phyloP scores from a whole-genome alignment of 1,140 invertebrate genomes.

The Drosophila mojavensis region DNA sequence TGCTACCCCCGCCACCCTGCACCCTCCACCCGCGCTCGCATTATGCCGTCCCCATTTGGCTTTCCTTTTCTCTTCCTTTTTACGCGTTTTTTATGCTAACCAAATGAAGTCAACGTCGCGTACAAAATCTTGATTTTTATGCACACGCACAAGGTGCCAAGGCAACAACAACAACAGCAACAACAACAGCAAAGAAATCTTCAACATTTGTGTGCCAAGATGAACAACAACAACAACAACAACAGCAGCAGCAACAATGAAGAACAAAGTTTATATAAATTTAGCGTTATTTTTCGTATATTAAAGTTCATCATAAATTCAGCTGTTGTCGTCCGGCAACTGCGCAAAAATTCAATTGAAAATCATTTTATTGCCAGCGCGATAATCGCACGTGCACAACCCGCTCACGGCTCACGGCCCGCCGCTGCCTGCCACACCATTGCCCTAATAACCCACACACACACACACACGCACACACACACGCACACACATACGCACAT shows the following conservation, averaged over 20 bases:
- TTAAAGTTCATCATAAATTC: conserved; percentile 71
- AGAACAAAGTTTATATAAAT: too few species aligned
- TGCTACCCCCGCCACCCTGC: background rate
- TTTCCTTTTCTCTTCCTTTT: conserved; percentile 3
- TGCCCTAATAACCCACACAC: too few species aligned
- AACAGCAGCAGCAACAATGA: background rate
- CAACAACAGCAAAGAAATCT: background rate
- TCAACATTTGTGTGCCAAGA: conserved; percentile 22
- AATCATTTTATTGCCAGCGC: conserved; percentile 69
- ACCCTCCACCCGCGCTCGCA: background rate
- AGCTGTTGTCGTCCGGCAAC: conserved; percentile 43
- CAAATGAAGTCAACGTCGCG: conserved; percentile 64
- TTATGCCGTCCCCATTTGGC: background rate
- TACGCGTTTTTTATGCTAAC: conserved; percentile 78
- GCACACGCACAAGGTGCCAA: conserved; percentile 48
- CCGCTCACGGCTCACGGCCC: background rate
- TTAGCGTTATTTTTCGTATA: conserved; percentile 7
- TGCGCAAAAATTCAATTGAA: conserved; percentile 70
- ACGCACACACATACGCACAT: background rate
- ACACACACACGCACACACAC: background rate
- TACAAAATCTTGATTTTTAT: conserved; percentile 50
- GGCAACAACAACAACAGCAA: conserved; percentile 16
- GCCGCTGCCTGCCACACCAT: background rate
- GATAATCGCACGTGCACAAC: conserved; percentile 39
- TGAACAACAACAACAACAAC: conserved; percentile 2